Conservation (phyloP, 2,113 vertebrate species). For the Crotalus viridis region DNA sequence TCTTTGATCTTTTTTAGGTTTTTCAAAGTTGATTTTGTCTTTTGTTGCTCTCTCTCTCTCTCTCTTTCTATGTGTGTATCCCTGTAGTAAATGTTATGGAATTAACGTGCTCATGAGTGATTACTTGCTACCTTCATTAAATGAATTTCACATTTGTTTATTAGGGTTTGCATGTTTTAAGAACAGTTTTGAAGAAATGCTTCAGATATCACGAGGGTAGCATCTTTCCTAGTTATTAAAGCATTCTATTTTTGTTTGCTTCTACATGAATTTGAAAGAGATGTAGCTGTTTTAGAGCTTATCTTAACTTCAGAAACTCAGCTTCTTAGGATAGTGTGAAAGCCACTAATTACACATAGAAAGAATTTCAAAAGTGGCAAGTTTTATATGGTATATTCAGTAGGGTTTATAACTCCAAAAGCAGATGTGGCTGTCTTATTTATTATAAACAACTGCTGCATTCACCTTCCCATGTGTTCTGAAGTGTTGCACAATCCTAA, state of each 20-base stretch:
- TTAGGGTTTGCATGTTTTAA: neutral
- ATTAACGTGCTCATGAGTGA: neutral
- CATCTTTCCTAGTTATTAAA: neutral
- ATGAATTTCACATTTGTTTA: rapidly evolving
- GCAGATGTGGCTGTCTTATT: neutral
- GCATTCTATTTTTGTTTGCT: neutral
- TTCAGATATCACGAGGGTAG: neutral
- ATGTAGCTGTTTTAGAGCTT: neutral
- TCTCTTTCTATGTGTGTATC: neutral
- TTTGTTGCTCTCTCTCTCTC: neutral
- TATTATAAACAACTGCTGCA: neutral
- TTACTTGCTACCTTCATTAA: neutral
- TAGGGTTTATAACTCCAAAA: neutral
- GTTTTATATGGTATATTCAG: neutral
- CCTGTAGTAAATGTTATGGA: neutral
- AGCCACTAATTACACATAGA: neutral
- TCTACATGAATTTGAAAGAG: neutral
- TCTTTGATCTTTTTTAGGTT: neutral
- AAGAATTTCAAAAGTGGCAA: neutral
- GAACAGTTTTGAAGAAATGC: neutral
- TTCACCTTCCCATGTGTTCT: neutral
- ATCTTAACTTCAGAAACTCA: neutral
- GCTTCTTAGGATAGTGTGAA: neutral
- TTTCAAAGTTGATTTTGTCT: rapidly evolving
- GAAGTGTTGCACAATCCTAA: neutral